Evolutionary conservation across 2,888 invertebrate species (phyloP).

Genomic region (Hypomecis atomaria): DNA sequence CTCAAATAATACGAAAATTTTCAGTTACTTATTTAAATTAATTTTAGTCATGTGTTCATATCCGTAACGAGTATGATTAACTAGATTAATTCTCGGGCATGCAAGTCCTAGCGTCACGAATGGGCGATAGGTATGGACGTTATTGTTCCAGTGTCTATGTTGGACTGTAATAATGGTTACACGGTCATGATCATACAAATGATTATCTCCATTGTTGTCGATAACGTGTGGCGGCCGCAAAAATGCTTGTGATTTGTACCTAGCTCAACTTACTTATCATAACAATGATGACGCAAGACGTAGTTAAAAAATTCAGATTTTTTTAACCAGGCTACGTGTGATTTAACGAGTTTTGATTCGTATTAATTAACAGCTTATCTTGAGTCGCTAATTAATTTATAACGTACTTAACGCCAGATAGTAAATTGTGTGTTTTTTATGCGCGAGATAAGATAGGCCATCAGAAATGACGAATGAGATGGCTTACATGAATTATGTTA

Average conservation of each 20-base stretch:
- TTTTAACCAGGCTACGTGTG: no score
- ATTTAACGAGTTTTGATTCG: no score
- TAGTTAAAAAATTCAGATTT: background rate
- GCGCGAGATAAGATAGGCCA: no score
- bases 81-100: slow-evolving; percentile 16
- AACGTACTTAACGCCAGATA: no score
- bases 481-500: no score
- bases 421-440: no score
- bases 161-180: slow-evolving; percentile 27
- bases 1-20: no score
- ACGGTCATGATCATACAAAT: slow-evolving; percentile 38
- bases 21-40: background rate
- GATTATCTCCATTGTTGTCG: slow-evolving; percentile 36
- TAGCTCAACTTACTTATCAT: background rate
- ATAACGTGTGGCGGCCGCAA: slow-evolving; percentile 8
- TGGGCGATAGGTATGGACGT: slow-evolving; percentile 1
- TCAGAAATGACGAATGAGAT: no score
- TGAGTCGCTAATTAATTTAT: no score
- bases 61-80: slow-evolving; percentile 5
- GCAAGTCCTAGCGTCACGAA: slow-evolving; percentile 17
- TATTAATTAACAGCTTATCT: no score
- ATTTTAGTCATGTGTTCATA: background rate
- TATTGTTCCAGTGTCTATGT: slow-evolving; percentile 16
- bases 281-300: slow-evolving; percentile 1
- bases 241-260: slow-evolving; percentile 10